Conservation (phyloP, 2,797 vertebrate species). For the Poecilia gillii region DNA sequence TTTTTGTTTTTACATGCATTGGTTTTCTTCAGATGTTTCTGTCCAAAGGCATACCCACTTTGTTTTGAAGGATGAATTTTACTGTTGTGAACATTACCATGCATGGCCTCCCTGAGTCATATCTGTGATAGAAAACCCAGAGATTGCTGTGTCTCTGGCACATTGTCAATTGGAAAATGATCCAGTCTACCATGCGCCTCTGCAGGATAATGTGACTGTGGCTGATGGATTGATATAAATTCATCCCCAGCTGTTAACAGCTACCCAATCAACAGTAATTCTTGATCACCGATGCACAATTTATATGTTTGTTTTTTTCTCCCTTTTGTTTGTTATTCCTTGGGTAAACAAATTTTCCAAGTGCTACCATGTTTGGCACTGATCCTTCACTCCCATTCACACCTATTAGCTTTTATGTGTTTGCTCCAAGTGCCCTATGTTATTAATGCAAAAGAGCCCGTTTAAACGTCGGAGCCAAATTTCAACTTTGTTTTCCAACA, state of each 20-base stretch:
- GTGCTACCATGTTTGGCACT: constrained; percentile 53
- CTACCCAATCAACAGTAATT: constrained; percentile 5
- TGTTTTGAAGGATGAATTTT: neutral
- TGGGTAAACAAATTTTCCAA: constrained; percentile 43
- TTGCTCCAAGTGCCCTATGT: constrained; percentile 66
- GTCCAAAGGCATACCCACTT: neutral
- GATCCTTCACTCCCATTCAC: constrained; percentile 61
- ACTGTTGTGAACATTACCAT: neutral
- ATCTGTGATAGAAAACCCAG: neutral
- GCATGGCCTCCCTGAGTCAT: neutral
- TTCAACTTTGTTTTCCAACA: constrained; percentile 35
- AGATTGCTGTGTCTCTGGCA: neutral
- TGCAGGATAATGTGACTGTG: neutral
- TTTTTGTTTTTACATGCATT: neutral
- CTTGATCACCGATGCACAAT: constrained; percentile 23
- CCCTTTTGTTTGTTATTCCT: constrained; percentile 15
- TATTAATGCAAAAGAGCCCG: constrained; percentile 59
- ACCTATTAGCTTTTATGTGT: constrained; percentile 59
- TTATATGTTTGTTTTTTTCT: constrained; percentile 11
- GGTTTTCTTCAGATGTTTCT: neutral
- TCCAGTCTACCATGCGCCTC: neutral
- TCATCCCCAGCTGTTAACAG: constrained; percentile 17
- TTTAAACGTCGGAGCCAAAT: constrained; percentile 53
- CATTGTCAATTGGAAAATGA: neutral
- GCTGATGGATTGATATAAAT: constrained; percentile 1